These are phyloP conservation scores for Pheosia tremula DNA, from an alignment of 2,888 invertebrate species.

Conservation along the genomic window DNA sequence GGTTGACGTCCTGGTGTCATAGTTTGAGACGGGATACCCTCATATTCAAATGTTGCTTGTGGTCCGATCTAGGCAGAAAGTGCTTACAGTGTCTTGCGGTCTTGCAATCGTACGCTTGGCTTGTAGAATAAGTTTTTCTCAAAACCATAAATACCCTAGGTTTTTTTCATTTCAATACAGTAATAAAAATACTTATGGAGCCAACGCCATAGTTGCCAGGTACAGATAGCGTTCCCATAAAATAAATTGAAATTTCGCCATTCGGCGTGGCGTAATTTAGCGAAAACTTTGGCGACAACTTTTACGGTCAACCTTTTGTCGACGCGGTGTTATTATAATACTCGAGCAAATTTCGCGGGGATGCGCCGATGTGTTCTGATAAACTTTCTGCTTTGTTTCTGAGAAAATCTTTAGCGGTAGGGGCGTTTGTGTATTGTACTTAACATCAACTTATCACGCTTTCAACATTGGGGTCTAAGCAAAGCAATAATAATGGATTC, in stretches of 20 bases:
- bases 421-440: too few relatives aligned
- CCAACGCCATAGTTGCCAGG: background rate
- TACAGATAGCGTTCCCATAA: background rate
- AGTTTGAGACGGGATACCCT: too few relatives aligned
- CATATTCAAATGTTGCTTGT: too few relatives aligned
- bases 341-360: background rate
- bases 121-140: background rate
- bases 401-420: background rate
- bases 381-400: background rate
- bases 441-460: too few relatives aligned
- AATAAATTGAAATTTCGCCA: slow-evolving; percentile 1
- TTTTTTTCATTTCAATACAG: background rate
- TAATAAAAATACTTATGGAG: background rate
- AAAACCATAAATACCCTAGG: background rate
- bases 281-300: background rate
- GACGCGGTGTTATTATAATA: background rate
- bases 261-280: background rate
- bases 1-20: too few relatives aligned
- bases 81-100: too few relatives aligned
- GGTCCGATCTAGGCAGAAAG: too few relatives aligned
- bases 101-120: too few relatives aligned
- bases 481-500: too few relatives aligned
- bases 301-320: slow-evolving; percentile 4
- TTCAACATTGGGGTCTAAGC: too few relatives aligned
- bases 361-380: slow-evolving; percentile 1